These are phyloP conservation scores for Artemia franciscana DNA, from an alignment of 1,140 invertebrate genomes.

Conservation along the genomic window DNA sequence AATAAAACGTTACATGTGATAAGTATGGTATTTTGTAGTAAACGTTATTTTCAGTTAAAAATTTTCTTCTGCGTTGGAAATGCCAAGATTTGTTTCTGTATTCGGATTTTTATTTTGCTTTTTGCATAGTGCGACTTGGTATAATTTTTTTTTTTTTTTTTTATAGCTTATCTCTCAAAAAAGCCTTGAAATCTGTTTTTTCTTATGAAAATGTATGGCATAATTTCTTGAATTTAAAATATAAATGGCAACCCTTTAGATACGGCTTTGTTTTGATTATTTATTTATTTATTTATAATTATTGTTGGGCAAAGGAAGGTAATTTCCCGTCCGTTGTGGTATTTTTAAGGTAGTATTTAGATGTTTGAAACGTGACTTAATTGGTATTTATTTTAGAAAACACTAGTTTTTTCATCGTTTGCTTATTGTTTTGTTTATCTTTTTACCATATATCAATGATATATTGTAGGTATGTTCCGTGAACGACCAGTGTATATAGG, in stretches of 20 bases:
- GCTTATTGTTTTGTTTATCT: conserved; percentile 19
- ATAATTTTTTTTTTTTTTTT: neutral
- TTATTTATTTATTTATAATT: neutral
- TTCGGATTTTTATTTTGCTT: neutral
- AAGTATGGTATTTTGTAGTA: neutral
- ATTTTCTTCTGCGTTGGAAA: neutral
- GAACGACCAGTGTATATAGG: conserved; percentile 29
- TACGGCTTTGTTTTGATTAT: conserved; percentile 6
- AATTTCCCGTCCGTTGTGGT: conserved; percentile 4
- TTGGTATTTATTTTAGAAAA: neutral
- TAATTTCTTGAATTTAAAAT: conserved; percentile 7
- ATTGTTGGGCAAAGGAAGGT: conserved; percentile 1
- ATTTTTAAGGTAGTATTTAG: conserved; percentile 4
- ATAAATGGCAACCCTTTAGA: conserved; percentile 10
- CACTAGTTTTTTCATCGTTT: conserved; percentile 4
- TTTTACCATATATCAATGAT: conserved; percentile 88
- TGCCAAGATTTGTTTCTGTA: conserved; percentile 1
- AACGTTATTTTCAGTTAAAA: neutral
- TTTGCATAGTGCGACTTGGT: neutral
- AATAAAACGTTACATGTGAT: neutral
- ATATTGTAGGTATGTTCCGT: conserved; percentile 82
- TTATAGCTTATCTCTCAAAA: too few relatives aligned
- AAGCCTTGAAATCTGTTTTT: neutral
- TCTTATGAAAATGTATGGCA: neutral
- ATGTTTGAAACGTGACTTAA: neutral